A percentile compares a stretch with the other conserved stretches of the same genome.
These are phyloP conservation scores for Chironomus tepperi DNA, from an alignment of 1,140 invertebrate species.

Conservation along the genomic window DNA sequence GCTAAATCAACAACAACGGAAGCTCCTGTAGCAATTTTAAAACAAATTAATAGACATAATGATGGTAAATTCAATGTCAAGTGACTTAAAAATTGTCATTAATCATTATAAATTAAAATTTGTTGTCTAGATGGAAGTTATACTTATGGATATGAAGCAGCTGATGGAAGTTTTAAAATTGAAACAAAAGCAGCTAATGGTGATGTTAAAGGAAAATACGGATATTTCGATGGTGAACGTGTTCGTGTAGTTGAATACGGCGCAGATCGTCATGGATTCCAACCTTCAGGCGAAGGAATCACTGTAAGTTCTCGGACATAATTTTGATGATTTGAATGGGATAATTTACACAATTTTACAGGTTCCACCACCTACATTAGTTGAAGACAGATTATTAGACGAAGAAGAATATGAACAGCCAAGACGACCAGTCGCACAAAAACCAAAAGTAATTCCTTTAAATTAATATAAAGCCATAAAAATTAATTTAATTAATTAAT, in stretches of 20 bases:
- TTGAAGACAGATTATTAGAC: constrained; percentile 52
- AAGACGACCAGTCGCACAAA: constrained; percentile 40
- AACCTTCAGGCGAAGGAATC: constrained; percentile 75
- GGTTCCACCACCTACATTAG: constrained; percentile 58
- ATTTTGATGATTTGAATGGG: neutral
- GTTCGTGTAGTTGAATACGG: constrained; percentile 79
- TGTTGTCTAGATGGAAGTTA: constrained; percentile 60
- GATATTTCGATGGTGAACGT: constrained; percentile 72
- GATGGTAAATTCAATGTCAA: constrained; percentile 2
- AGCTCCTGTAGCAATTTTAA: constrained; percentile 68
- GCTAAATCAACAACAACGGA: constrained; percentile 41
- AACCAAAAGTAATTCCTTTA: constrained; percentile 34
- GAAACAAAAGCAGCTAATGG: constrained; percentile 70
- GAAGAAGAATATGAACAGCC: constrained; percentile 36
- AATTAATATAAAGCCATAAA: neutral
- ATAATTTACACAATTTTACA: neutral
- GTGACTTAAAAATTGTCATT: neutral
- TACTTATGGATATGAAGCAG: constrained; percentile 77
- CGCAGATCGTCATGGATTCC: constrained; percentile 78
- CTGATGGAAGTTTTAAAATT: constrained; percentile 76
- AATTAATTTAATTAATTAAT: neutral
- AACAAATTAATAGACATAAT: constrained; percentile 68
- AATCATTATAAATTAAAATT: neutral
- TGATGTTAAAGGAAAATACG: constrained; percentile 76
- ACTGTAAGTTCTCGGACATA: constrained; percentile 47